Evolutionary conservation across 2,113 vertebrate genomes (phyloP).

Genomic region (Parus major): DNA sequence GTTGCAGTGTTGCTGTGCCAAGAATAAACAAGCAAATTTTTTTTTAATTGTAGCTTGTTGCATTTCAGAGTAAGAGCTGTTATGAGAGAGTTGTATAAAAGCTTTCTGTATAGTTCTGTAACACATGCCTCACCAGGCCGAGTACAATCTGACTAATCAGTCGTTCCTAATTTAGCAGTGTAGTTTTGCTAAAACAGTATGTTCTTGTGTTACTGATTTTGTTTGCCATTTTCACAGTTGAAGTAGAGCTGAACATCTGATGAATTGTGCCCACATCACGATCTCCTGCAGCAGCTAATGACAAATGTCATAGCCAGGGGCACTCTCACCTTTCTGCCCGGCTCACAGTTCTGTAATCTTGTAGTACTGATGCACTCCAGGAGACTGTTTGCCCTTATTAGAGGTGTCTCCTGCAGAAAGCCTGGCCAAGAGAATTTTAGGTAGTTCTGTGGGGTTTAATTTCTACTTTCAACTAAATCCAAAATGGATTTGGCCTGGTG

Average conservation of each 20-base stretch:
- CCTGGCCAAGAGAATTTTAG: background rate
- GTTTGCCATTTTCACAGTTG: constrained; percentile 8
- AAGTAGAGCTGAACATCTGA: background rate
- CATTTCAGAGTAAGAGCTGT: background rate
- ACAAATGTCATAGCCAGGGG: background rate
- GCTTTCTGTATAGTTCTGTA: background rate
- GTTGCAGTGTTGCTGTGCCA: background rate
- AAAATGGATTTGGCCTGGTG: background rate
- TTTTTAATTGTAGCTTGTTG: background rate
- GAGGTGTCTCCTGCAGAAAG: background rate
- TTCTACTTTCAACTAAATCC: background rate
- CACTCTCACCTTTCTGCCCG: background rate
- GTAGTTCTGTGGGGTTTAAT: background rate
- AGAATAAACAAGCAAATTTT: background rate
- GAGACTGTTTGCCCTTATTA: background rate
- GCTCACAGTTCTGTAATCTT: background rate
- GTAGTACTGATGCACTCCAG: background rate
- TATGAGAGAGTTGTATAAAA: background rate
- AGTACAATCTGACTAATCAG: background rate
- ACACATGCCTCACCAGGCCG: background rate
- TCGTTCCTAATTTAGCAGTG: background rate
- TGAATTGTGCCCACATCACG: background rate
- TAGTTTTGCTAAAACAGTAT: background rate
- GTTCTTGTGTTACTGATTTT: background rate
- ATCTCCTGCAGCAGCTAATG: background rate